Evolutionary conservation across 2,113 vertebrate species (phyloP).

Genomic region (Tinamus guttatus): DNA sequence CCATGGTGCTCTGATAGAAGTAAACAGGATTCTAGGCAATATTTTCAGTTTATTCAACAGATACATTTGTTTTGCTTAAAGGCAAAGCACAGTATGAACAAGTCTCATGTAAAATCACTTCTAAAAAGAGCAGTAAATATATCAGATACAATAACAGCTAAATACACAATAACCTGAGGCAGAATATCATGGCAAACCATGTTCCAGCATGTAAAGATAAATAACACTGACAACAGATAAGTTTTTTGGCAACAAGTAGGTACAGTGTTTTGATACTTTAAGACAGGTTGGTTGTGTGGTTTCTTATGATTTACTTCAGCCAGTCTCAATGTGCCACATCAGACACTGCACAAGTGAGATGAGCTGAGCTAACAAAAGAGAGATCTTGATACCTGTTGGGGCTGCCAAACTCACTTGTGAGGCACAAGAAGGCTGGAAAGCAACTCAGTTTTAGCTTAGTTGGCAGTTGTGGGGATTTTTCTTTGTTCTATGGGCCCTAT

Average conservation of each 20-base stretch:
- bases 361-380: not conserved
- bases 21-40: not conserved
- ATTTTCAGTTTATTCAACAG: not conserved
- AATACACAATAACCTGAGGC: not conserved
- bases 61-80: not conserved
- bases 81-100: conserved; percentile 39
- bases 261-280: not conserved
- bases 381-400: not conserved
- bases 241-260: not conserved
- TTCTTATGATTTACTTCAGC: not conserved
- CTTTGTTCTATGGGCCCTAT: not conserved
- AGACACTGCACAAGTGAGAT: not conserved
- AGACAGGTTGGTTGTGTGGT: rapidly evolving
- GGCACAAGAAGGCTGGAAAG: not conserved
- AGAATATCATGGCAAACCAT: not conserved
- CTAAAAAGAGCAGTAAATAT: not conserved
- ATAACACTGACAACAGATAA: not conserved
- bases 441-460: not conserved
- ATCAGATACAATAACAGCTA: not conserved
- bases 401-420: not conserved
- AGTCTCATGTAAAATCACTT: not conserved
- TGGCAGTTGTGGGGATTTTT: not conserved
- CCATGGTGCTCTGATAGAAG: not conserved
- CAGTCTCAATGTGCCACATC: not conserved
- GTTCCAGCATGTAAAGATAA: not conserved